These are phyloP conservation scores for Drosophila mimetica DNA, from an alignment of 2,888 invertebrate genomes.

Conservation along the genomic window DNA sequence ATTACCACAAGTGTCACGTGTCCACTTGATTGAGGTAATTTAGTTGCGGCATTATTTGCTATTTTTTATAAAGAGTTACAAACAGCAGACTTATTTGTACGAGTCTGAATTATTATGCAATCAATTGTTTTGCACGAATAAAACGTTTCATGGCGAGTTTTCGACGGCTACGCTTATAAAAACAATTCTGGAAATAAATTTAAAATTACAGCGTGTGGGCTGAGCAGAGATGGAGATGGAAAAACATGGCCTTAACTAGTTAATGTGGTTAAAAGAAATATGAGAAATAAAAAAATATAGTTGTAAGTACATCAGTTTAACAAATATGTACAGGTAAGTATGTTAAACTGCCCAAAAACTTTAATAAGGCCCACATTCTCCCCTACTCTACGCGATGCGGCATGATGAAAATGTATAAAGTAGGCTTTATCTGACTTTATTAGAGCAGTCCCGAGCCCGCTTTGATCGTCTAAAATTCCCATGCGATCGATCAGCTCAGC, in stretches of 20 bases:
- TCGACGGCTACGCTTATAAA: conserved; percentile 20
- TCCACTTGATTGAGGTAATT: conserved; percentile 61
- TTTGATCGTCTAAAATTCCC: conserved; percentile 37
- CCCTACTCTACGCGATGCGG: conserved; percentile 7
- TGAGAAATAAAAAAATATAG: neutral
- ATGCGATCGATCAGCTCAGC: conserved; percentile 38
- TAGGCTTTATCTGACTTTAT: conserved; percentile 34
- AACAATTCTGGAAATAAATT: conserved; percentile 3
- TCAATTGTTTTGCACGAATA: conserved; percentile 20
- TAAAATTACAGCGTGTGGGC: conserved; percentile 7
- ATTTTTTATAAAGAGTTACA: conserved; percentile 36
- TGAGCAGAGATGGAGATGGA: neutral
- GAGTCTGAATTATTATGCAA: conserved; percentile 35
- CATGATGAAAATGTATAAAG: conserved; percentile 31
- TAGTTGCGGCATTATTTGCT: conserved; percentile 65
- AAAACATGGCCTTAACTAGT: neutral
- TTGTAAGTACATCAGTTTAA: neutral
- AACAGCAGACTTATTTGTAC: conserved; percentile 17
- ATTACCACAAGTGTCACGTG: conserved; percentile 74
- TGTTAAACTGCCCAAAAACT: neutral
- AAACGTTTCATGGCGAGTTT: conserved; percentile 15
- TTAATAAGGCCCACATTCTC: neutral
- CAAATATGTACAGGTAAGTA: neutral
- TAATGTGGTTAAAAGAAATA: neutral
- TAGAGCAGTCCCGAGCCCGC: conserved; percentile 27